Base-by-base conservation (phyloP, 2,888 invertebrate genomes). In the Sacculina carcini region DNA sequence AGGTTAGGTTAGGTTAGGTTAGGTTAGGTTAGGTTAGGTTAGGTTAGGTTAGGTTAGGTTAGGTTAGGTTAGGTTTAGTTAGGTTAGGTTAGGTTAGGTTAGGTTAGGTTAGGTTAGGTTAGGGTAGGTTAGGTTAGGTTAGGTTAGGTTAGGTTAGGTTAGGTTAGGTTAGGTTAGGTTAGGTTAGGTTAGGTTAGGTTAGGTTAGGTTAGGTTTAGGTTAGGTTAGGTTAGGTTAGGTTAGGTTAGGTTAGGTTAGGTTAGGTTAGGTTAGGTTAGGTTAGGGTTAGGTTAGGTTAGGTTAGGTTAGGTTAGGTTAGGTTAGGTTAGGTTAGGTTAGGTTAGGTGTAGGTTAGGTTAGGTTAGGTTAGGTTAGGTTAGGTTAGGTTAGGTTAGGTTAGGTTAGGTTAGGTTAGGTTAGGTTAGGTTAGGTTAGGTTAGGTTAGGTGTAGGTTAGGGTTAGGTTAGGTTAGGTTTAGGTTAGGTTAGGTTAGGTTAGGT, bases 41-140 rank as follows among this genome's bases (percentile, higher is more conserved):
- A 53, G 57, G 56, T 55, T 56, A 53, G 57, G 58, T 54, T 56
- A 50, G 57, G 57, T 56, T 58, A 52, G 57, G 58, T 56, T 57
- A 54, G 56, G 56, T 55, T 59, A 52, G 57, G 57, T 56, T 56
- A 51, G 56, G 57, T 53, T 56, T 52, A 54, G 56, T 53, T 57
- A 52, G 54, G 58, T 51, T 57, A 52, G 55, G 55, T 54, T 51
- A 36, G 52, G 56, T 40, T 56, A 48, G 54, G 55, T 52, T 53
- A 52, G 54, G 50, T 53, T 58, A 49, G 56, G 56, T 59, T 54
- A 55, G 57, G 58, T 58, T 59, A 53, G 55, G 55, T 53, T 56
- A 54, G 55, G 56, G 53, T 55, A 50, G 57, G 55, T 56, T 53
- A 54, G 57, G 53, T 58, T 55, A 55, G 58, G 56, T 58, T 55